Conservation (phyloP, 2,888 invertebrate genomes). For the Macroteleia sp. region DNA sequence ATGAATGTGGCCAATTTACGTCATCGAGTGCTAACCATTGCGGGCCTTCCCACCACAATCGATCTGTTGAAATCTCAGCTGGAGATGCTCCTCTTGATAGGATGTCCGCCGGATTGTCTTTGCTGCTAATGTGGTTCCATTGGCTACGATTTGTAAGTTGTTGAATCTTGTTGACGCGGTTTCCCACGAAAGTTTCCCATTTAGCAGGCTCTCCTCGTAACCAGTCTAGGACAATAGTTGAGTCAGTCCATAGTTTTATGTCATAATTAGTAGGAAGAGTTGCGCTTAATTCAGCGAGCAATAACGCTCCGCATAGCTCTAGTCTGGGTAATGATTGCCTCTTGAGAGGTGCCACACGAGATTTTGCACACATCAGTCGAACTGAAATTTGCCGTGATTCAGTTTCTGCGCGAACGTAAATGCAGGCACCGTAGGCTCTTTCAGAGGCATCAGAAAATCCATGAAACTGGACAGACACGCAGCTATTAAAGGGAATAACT, state of each 20-base stretch:
- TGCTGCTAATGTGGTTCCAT: neutral
- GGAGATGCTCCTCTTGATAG: neutral
- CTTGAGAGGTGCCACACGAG: constrained; percentile 19
- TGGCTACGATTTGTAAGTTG: neutral
- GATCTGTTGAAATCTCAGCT: neutral
- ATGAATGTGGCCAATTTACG: neutral
- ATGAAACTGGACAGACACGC: neutral
- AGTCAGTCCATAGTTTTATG: neutral
- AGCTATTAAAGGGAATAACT: neutral
- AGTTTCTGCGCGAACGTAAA: constrained; percentile 9
- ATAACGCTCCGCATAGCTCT: constrained; percentile 15
- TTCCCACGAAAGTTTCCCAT: constrained; percentile 5
- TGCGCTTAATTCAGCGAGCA: constrained; percentile 2
- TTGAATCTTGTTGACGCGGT: neutral
- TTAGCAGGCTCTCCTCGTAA: neutral
- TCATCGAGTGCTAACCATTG: neutral
- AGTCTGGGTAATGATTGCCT: constrained; percentile 8
- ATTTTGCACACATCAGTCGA: constrained; percentile 29
- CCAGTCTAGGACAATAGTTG: constrained; percentile 2
- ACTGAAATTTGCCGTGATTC: neutral
- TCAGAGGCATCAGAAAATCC: constrained; percentile 36
- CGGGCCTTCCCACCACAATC: neutral
- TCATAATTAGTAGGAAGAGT: neutral
- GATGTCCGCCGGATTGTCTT: neutral
- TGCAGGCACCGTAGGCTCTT: constrained; percentile 27